Conservation (phyloP, 2,888 invertebrate species). For the Perithous albicinctus region DNA sequence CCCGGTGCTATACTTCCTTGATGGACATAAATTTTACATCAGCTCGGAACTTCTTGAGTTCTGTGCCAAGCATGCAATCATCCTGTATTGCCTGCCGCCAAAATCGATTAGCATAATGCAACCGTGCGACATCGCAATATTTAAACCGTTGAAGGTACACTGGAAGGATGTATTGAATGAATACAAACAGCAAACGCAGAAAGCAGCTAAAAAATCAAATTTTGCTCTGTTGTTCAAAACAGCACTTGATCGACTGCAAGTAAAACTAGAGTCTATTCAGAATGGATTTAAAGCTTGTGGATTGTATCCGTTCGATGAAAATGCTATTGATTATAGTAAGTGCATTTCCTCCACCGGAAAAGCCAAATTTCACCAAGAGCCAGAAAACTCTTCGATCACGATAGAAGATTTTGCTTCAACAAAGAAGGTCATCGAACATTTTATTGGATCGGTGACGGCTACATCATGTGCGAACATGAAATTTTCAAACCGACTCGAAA, state of each 20-base stretch:
- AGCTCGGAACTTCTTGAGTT: slow-evolving; percentile 62
- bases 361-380: slow-evolving; percentile 4
- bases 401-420: slow-evolving; percentile 3
- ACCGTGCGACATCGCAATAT: slow-evolving; percentile 72
- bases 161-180: slow-evolving; percentile 66
- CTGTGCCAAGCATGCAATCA: slow-evolving; percentile 72
- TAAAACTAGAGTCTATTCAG: slow-evolving; percentile 22
- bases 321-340: slow-evolving; percentile 41
- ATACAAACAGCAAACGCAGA: slow-evolving; percentile 57
- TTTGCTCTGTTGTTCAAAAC: slow-evolving; percentile 57
- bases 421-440: slow-evolving; percentile 24
- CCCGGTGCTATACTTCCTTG: slow-evolving; percentile 73
- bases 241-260: slow-evolving; percentile 48
- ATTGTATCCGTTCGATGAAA: slow-evolving; percentile 55
- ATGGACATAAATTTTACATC: slow-evolving; percentile 70
- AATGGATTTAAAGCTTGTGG: slow-evolving; percentile 56
- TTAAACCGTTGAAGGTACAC: slow-evolving; percentile 68
- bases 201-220: slow-evolving; percentile 39
- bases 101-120: slow-evolving; percentile 73
- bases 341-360: slow-evolving; percentile 25
- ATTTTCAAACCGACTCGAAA: background rate
- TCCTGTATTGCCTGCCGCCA: slow-evolving; percentile 69
- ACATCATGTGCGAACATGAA: background rate
- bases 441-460: slow-evolving; percentile 5
- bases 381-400: background rate